Evolutionary conservation across 2,797 vertebrate species (phyloP).

Genomic region (Diplodus puntazzo): DNA sequence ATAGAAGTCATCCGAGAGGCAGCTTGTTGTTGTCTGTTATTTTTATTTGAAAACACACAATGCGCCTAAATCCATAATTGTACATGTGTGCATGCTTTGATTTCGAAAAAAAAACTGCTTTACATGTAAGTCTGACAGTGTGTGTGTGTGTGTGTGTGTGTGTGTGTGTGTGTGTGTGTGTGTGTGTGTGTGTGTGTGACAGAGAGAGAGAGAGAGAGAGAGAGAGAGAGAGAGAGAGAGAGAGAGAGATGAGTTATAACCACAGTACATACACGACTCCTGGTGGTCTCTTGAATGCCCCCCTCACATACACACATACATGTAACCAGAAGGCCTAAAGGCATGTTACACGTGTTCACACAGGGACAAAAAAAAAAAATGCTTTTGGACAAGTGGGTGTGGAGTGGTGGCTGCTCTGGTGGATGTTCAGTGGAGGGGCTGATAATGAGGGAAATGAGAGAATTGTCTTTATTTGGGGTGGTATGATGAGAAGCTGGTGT

Average conservation of each 20-base stretch:
- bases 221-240: no score
- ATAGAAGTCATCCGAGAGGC: background rate
- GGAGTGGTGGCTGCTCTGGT: conserved; percentile 27
- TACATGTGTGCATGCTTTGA: background rate
- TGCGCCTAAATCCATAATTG: background rate
- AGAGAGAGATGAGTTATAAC: conserved; percentile 15
- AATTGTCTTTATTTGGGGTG: conserved; percentile 26
- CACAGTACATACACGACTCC: conserved; percentile 53
- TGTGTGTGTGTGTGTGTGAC: conserved; percentile 10
- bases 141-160: background rate
- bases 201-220: no score
- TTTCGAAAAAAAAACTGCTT: background rate
- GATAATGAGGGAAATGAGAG: conserved; percentile 55
- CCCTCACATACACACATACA: conserved; percentile 45
- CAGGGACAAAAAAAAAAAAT: conserved; percentile 40
- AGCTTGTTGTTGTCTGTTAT: no score
- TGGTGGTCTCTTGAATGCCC: conserved; percentile 65
- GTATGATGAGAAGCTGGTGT: conserved; percentile 19
- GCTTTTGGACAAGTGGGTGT: conserved; percentile 63
- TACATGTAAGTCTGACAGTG: background rate
- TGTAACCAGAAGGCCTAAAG: conserved; percentile 68
- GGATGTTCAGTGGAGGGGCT: conserved; percentile 30
- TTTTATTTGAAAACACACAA: background rate
- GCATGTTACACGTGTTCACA: conserved; percentile 77
- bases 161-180: conserved; percentile 10